Evolutionary conservation across 2,888 invertebrate genomes (phyloP).

Genomic region (Dicranocentrus wangi): DNA sequence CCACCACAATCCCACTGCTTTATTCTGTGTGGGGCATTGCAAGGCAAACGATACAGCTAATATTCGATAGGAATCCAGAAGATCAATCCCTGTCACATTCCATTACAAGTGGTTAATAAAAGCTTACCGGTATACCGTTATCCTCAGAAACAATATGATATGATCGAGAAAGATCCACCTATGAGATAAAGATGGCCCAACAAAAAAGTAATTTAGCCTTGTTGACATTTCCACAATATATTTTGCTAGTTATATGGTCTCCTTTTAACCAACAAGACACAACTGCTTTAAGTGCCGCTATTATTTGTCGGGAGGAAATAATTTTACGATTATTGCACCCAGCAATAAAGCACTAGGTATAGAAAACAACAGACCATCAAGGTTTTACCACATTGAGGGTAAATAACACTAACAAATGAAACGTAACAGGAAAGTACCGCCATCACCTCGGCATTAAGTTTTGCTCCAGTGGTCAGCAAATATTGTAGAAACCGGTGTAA

Average conservation of each 20-base stretch:
- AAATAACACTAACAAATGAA: slow-evolving; percentile 38
- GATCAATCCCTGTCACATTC: no score
- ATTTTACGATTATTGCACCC: slow-evolving; percentile 21
- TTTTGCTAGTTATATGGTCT: neutral
- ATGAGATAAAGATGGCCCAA: no score
- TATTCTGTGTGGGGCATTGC: no score
- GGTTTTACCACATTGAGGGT: neutral
- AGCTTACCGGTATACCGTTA: no score
- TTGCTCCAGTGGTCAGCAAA: no score
- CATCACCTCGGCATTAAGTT: no score
- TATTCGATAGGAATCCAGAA: no score
- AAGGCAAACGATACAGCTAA: no score
- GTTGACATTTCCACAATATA: neutral
- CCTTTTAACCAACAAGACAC: neutral
- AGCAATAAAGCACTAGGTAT: no score
- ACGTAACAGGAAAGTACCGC: slow-evolving; percentile 17
- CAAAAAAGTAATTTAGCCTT: neutral
- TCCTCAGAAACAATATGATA: neutral
- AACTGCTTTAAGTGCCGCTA: slow-evolving; percentile 6
- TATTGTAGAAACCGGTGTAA: no score
- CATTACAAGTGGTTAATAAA: slow-evolving; percentile 10
- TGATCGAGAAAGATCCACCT: no score
- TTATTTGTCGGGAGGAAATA: slow-evolving; percentile 25
- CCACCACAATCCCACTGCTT: no score
- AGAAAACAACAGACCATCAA: neutral